Base-by-base conservation (phyloP, 2,113 vertebrate species). In the Gymnorhina tibicen region DNA sequence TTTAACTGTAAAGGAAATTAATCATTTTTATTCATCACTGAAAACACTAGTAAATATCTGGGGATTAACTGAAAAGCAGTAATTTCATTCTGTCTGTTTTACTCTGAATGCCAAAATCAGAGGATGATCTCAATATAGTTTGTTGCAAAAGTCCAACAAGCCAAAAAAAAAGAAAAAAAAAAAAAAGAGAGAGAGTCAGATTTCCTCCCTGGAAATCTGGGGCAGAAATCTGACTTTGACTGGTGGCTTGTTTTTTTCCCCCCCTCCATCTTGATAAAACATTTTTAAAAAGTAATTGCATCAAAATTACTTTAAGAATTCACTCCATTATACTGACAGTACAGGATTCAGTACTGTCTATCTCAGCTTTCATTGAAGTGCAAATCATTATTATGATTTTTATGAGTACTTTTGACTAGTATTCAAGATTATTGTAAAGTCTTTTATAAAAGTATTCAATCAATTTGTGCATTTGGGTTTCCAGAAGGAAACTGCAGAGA, bases 191-290 rank as follows among this genome's bases (percentile, higher is more conserved):
- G 6, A 42, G 8, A 33, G 4, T 33, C 19, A 59, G 19, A n/a
- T 46, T 67, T 59, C 13, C 15, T 52, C 23, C 33, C 33, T 59
- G 44, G 10, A 66, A 24, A 13, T 58, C 50, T 28, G 6, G 4
- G 15, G 21, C 50, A 10, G 16, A 80, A 59, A 89, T 59, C 44
- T 74, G 22, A 50, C 59, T 66, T 50, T 52, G 17, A 66, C 10
- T 4, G 0, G 11, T 28, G 11, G 9, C 11, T 67, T 58, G 1
- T 1, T 4, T 22, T 18, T 35, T 62, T 49, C 3, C 7, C 3
- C 5, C 9, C 6, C 19, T 26, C 17, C 4, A 4, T 26, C 44
- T 63, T 14, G 11, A 52, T 39, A 64, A 73, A 95, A 76, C 13
- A 24, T 70, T 90, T 87, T 73, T 67, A 4, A 60, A 70, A 81